These are phyloP conservation scores for Notolabrus celidotus DNA, from an alignment of 2,797 vertebrate genomes.

Conservation along the genomic window DNA sequence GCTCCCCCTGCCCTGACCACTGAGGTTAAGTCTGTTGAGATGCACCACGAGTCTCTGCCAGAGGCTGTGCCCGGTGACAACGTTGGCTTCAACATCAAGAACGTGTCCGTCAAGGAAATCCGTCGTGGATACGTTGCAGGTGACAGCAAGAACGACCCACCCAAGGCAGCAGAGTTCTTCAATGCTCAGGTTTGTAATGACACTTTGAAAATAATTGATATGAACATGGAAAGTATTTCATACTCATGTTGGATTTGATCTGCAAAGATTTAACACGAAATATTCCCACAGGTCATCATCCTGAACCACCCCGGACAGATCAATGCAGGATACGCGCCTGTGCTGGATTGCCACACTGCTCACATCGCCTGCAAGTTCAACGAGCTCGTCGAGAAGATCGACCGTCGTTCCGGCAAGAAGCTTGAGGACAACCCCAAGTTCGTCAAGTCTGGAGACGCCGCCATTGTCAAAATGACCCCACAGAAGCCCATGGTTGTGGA, in stretches of 20 bases:
- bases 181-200: conserved; percentile 79
- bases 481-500: conserved; percentile 87
- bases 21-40: conserved; percentile 89
- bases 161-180: conserved; percentile 79
- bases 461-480: conserved; percentile 82
- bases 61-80: conserved; percentile 87
- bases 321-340: conserved; percentile 79
- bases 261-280: fast-evolving
- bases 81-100: conserved; percentile 90
- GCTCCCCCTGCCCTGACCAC: conserved; percentile 84
- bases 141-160: conserved; percentile 88
- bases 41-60: conserved; percentile 86
- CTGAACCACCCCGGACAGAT: conserved; percentile 88
- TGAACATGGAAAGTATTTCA: fast-evolving
- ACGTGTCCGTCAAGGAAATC: conserved; percentile 88
- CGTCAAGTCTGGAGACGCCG: conserved; percentile 85
- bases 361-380: conserved; percentile 88
- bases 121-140: conserved; percentile 85
- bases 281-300: conserved; percentile 81
- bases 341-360: conserved; percentile 86
- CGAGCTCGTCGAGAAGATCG: conserved; percentile 87
- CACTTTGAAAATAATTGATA: fast-evolving
- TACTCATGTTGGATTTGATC: fast-evolving
- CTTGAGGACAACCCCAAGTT: conserved; percentile 84
- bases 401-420: conserved; percentile 87